Evolutionary conservation across 1,140 invertebrate species (phyloP).

Genomic region (Anoplolepis gracilipes): DNA sequence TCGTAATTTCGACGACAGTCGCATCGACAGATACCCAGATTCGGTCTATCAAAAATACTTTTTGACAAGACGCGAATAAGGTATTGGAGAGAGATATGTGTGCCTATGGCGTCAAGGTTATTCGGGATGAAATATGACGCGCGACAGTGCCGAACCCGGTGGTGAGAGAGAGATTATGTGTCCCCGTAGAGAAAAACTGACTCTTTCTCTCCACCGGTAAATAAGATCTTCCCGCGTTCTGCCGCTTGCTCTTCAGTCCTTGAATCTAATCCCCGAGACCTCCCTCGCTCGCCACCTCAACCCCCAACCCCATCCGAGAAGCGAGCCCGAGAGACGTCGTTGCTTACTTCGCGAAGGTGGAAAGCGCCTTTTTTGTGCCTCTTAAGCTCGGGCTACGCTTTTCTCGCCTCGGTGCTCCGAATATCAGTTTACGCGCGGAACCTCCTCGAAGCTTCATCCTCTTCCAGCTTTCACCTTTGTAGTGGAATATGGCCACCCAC

Average conservation of each 20-base stretch:
- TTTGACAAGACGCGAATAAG: conserved; percentile 23
- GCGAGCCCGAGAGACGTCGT: conserved; percentile 48
- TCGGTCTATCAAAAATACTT: conserved; percentile 7
- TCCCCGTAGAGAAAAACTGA: conserved; percentile 36
- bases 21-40: not conserved
- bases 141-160: conserved; percentile 1
- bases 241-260: conserved; percentile 56
- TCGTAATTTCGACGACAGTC: not conserved
- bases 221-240: conserved; percentile 52
- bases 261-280: conserved; percentile 46
- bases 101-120: conserved; percentile 15
- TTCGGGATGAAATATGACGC: conserved; percentile 51
- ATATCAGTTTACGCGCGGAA: conserved; percentile 72
- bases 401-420: conserved; percentile 64
- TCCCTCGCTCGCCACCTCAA: not conserved
- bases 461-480: conserved; percentile 45
- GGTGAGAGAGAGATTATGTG: conserved; percentile 28
- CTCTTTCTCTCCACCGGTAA: conserved; percentile 49
- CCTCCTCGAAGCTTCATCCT: conserved; percentile 56
- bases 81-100: conserved; percentile 20
- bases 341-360: conserved; percentile 62
- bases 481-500: conserved; percentile 47
- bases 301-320: conserved; percentile 24
- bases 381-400: conserved; percentile 68
- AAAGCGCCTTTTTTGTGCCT: conserved; percentile 59